Conservation (phyloP, 1,140 invertebrate species). For the Cotesia typhae region DNA sequence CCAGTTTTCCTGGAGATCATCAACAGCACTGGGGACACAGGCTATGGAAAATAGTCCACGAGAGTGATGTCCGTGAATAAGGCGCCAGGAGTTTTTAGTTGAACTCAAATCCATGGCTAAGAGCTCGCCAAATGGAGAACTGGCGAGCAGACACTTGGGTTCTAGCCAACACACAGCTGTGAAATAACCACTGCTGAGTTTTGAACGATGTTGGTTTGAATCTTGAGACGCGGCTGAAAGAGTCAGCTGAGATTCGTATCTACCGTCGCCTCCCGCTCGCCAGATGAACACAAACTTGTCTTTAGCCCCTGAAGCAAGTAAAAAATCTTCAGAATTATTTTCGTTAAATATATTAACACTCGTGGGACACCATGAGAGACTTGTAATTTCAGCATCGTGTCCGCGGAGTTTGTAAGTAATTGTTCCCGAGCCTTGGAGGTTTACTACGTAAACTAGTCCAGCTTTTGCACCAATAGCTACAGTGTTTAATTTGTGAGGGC, state of each 20-base stretch:
- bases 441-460: constrained; percentile 72
- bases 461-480: constrained; percentile 74
- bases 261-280: constrained; percentile 67
- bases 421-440: constrained; percentile 68
- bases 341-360: constrained; percentile 64
- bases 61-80: constrained; percentile 65
- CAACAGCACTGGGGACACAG: neutral
- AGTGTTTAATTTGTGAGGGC: constrained; percentile 70
- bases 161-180: constrained; percentile 68
- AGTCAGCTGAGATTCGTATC: constrained; percentile 59
- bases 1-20: constrained; percentile 45
- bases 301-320: constrained; percentile 68
- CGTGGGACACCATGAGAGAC: constrained; percentile 78
- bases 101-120: constrained; percentile 60
- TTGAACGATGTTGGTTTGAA: constrained; percentile 46
- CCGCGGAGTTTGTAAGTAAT: constrained; percentile 74
- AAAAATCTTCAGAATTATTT: constrained; percentile 52
- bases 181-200: constrained; percentile 57
- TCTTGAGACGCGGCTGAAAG: constrained; percentile 47
- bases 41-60: constrained; percentile 68
- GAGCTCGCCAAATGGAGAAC: constrained; percentile 66
- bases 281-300: constrained; percentile 68
- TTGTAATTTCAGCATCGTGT: constrained; percentile 76
- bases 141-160: constrained; percentile 62
- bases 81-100: constrained; percentile 48